Evolutionary conservation across 2,797 vertebrate species (phyloP).

Genomic region (Pangasius mekongensis): DNA sequence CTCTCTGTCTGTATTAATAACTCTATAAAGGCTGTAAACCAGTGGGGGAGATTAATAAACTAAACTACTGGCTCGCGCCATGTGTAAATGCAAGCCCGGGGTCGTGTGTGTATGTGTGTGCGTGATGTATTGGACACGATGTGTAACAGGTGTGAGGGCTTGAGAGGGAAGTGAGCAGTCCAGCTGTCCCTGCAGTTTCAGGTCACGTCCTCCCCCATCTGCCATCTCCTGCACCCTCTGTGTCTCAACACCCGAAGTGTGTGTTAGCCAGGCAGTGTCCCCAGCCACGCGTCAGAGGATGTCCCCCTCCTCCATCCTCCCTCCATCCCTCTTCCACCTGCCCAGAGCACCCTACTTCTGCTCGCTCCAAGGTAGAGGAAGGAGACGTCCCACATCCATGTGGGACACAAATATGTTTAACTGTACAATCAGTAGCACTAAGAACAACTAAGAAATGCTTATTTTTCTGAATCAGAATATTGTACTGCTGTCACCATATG

Average conservation of each 20-base stretch:
- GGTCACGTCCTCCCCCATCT: conserved; percentile 77
- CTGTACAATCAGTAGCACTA: neutral
- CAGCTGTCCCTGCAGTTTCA: conserved; percentile 80
- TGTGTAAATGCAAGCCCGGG: conserved; percentile 52
- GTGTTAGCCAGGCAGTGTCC: conserved; percentile 53
- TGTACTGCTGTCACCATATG: neutral
- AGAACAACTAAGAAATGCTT: neutral
- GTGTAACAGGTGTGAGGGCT: conserved; percentile 83
- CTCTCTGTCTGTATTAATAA: conserved; percentile 6
- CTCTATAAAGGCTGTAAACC: neutral
- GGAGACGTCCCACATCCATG: conserved; percentile 60
- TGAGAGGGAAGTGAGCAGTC: conserved; percentile 62
- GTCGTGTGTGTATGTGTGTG: conserved; percentile 56
- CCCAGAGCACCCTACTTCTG: conserved; percentile 14
- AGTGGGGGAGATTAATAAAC: conserved; percentile 28
- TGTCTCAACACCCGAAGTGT: conserved; percentile 62
- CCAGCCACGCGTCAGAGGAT: conserved; percentile 71
- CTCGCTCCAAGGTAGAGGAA: conserved; percentile 14
- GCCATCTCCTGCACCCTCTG: conserved; percentile 59
- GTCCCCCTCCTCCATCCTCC: conserved; percentile 42
- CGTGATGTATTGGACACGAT: conserved; percentile 79
- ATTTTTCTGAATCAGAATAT: neutral
- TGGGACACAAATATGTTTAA: neutral
- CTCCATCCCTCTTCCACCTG: conserved; percentile 45
- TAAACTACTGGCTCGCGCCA: neutral